phyloP scores from a whole-genome alignment of 2,888 invertebrate species.

The Nipponacmea schrenckii region DNA sequence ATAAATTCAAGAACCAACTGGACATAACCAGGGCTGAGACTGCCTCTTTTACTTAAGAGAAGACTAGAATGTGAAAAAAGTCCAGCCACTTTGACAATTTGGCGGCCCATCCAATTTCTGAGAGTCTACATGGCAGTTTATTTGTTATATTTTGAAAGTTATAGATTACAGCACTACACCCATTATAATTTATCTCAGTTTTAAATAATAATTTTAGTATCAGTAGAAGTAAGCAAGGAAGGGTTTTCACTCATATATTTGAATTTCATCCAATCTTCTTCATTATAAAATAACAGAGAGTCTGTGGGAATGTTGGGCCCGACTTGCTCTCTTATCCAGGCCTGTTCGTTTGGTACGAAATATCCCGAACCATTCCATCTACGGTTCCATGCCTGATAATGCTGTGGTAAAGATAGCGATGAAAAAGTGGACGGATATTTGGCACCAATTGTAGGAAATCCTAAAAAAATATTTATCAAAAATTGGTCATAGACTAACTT shows the following conservation, averaged over 20 bases:
- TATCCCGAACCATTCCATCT: slow-evolving; percentile 54
- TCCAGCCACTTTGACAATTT: too few species aligned
- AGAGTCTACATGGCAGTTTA: too few species aligned
- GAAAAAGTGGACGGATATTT: slow-evolving; percentile 49
- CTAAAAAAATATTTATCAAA: slow-evolving; percentile 29
- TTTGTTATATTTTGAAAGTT: too few species aligned
- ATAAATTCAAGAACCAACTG: too few species aligned
- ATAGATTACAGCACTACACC: too few species aligned
- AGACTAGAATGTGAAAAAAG: too few species aligned
- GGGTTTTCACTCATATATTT: slow-evolving; percentile 51
- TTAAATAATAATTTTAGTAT: too few species aligned
- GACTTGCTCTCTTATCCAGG: slow-evolving; percentile 56
- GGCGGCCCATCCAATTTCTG: too few species aligned
- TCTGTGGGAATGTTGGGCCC: slow-evolving; percentile 52
- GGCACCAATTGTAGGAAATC: slow-evolving; percentile 48
- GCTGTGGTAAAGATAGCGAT: slow-evolving; percentile 50
- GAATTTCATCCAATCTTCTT: slow-evolving; percentile 62
- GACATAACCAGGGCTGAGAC: too few species aligned
- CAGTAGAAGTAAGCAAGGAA: background rate
- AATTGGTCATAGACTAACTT: too few species aligned
- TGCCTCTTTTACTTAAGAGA: too few species aligned
- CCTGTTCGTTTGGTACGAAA: slow-evolving; percentile 48
- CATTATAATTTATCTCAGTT: too few species aligned
- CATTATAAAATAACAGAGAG: slow-evolving; percentile 55
- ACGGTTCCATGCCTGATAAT: slow-evolving; percentile 45